phyloP scores from a whole-genome alignment of 2,797 vertebrate genomes.

The Gymnoscopelus braueri region DNA sequence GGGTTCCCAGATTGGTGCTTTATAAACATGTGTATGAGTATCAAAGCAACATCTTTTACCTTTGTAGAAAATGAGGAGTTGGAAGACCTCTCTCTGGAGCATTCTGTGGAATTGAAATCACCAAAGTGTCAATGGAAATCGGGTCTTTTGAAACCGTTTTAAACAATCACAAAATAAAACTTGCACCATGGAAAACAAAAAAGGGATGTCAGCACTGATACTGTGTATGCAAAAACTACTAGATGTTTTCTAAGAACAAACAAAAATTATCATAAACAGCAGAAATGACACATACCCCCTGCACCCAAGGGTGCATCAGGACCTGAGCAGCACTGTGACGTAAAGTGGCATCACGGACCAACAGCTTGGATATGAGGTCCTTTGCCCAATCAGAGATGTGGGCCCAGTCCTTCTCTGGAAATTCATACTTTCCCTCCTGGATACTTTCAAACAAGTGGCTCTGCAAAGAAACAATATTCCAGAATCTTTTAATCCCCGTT shows the following conservation, averaged over 20 bases:
- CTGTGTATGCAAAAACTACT: neutral
- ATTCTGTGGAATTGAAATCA: slow-evolving; percentile 77
- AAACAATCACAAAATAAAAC: neutral
- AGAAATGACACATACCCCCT: slow-evolving; percentile 85
- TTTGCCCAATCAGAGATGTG: slow-evolving; percentile 93
- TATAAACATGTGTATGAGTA: neutral
- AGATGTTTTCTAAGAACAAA: neutral
- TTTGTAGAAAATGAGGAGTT: slow-evolving; percentile 94
- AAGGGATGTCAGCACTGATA: neutral
- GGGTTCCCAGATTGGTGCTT: too few species aligned
- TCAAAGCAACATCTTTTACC: slow-evolving; percentile 75
- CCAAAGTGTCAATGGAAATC: neutral
- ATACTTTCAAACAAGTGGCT: slow-evolving; percentile 96
- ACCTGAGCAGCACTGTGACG: slow-evolving; percentile 93
- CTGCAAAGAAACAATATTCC: slow-evolving; percentile 66
- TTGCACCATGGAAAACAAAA: neutral
- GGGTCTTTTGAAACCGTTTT: neutral
- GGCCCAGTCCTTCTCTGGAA: slow-evolving; percentile 94
- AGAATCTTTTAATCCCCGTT: neutral
- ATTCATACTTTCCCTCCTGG: slow-evolving; percentile 97
- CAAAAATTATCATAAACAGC: neutral
- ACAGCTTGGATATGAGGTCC: slow-evolving; percentile 95
- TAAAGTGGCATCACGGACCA: slow-evolving; percentile 93
- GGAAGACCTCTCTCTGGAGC: slow-evolving; percentile 94
- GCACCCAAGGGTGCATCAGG: slow-evolving; percentile 93